Percentiles rank a stretch among this genome's conserved stretches.
Evolutionary conservation across 1,140 invertebrate genomes (phyloP).

Genomic region (Pachyrhynchus sulphureomaculatus): DNA sequence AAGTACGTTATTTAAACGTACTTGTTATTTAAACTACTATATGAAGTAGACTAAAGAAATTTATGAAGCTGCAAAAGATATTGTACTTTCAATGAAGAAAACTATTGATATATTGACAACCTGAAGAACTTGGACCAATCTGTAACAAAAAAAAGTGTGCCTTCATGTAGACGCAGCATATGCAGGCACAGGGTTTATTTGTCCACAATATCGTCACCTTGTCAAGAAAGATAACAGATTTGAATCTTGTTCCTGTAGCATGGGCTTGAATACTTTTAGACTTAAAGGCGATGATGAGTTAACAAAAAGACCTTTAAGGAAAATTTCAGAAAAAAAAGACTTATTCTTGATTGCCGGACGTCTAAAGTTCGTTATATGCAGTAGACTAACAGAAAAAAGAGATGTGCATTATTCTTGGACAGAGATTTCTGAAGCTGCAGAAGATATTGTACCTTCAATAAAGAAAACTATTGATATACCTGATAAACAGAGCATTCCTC

Average conservation of each 20-base stretch:
- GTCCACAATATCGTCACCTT: conserved; percentile 94
- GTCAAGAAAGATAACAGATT: conserved; percentile 80
- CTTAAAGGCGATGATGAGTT: conserved; percentile 73
- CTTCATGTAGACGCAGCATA: too few relatives aligned
- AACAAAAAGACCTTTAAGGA: conserved; percentile 74
- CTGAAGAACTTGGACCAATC: too few relatives aligned
- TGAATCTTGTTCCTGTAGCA: conserved; percentile 57
- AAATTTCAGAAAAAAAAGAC: conserved; percentile 73
- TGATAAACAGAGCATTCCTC: conserved; percentile 13
- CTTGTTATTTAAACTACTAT: too few relatives aligned
- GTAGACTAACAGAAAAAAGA: conserved; percentile 63
- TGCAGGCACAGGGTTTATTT: too few relatives aligned
- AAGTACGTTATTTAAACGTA: too few relatives aligned
- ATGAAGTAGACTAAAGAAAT: too few relatives aligned
- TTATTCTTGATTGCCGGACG: conserved; percentile 83
- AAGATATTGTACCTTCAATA: conserved; percentile 44
- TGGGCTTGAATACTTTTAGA: conserved; percentile 89
- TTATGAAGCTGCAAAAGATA: too few relatives aligned
- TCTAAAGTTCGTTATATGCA: conserved; percentile 78
- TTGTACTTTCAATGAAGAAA: too few relatives aligned
- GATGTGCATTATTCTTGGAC: conserved; percentile 84
- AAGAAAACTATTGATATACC: conserved; percentile 2
- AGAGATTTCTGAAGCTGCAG: conserved; percentile 66
- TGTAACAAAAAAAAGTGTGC: too few relatives aligned
- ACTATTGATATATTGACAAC: too few relatives aligned